Conservation (phyloP, 2,888 invertebrate species). For the Coenonympha glycerion region DNA sequence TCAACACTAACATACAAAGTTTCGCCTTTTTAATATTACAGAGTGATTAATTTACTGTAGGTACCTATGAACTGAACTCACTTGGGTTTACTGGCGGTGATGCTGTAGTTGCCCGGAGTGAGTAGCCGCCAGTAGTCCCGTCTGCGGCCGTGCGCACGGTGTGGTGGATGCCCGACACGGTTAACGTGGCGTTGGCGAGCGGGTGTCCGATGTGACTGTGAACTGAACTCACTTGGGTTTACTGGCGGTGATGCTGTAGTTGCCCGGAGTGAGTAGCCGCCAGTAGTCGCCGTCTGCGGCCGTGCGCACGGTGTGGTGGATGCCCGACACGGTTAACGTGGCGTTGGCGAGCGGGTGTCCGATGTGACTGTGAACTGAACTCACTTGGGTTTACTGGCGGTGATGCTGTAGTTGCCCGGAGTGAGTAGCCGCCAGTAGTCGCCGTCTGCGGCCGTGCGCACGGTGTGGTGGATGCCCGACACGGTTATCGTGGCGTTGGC, state of each 20-base stretch:
- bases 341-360: conserved; percentile 84
- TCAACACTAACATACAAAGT: too few relatives aligned
- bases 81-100: conserved; percentile 70
- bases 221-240: conserved; percentile 48
- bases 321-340: conserved; percentile 83
- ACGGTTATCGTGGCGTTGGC: too few relatives aligned
- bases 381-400: not conserved
- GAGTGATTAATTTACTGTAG: too few relatives aligned
- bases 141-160: conserved; percentile 78
- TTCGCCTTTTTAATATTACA: too few relatives aligned
- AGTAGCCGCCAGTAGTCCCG: conserved; percentile 97
- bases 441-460: too few relatives aligned
- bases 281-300: conserved; percentile 92
- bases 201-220: conserved; percentile 86
- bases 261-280: conserved; percentile 91
- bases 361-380: conserved; percentile 84
- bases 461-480: too few relatives aligned
- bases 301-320: conserved; percentile 82
- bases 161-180: conserved; percentile 85
- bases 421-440: too few relatives aligned
- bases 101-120: conserved; percentile 88
- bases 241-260: conserved; percentile 82
- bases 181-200: conserved; percentile 83
- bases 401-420: too few relatives aligned
- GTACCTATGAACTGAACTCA: too few relatives aligned